Conservation (phyloP, 2,888 invertebrate genomes). For the Aelia acuminata region DNA sequence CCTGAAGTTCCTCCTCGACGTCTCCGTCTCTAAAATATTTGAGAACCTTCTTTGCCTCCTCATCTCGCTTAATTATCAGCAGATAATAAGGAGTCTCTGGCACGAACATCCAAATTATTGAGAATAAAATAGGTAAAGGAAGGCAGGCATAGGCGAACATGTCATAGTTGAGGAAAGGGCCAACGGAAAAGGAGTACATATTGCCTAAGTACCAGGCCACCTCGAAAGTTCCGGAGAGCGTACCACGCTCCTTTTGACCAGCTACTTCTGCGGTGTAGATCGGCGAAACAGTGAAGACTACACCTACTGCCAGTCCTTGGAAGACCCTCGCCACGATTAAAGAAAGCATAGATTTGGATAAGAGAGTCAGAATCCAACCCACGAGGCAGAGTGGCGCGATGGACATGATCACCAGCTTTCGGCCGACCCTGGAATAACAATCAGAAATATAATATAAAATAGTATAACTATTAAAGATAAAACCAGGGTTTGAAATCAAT, state of each 20-base stretch:
- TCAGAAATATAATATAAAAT: too few species aligned
- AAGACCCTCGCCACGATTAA: constrained; percentile 66
- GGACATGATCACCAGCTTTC: constrained; percentile 61
- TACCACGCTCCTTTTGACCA: constrained; percentile 65
- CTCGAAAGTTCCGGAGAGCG: constrained; percentile 66
- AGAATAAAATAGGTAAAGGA: constrained; percentile 55
- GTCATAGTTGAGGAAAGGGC: constrained; percentile 68
- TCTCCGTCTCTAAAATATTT: constrained; percentile 68
- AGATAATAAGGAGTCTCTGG: constrained; percentile 63
- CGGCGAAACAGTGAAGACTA: constrained; percentile 66
- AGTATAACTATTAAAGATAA: too few species aligned
- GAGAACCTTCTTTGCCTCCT: constrained; percentile 56
- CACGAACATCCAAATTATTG: constrained; percentile 50
- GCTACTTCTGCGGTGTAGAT: constrained; percentile 66
- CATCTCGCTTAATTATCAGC: constrained; percentile 57
- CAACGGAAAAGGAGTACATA: constrained; percentile 64
- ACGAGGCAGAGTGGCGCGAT: constrained; percentile 63
- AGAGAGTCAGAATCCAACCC: constrained; percentile 64
- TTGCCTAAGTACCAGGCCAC: constrained; percentile 66
- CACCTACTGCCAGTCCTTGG: constrained; percentile 66
- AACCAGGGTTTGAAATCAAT: too few species aligned
- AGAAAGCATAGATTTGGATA: constrained; percentile 71
- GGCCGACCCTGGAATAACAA: constrained; percentile 59
- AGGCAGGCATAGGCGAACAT: constrained; percentile 68
- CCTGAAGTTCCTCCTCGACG: constrained; percentile 66